Evolutionary conservation across 2,888 invertebrate genomes (phyloP).

Genomic region (Drosophila nr. fundita): DNA sequence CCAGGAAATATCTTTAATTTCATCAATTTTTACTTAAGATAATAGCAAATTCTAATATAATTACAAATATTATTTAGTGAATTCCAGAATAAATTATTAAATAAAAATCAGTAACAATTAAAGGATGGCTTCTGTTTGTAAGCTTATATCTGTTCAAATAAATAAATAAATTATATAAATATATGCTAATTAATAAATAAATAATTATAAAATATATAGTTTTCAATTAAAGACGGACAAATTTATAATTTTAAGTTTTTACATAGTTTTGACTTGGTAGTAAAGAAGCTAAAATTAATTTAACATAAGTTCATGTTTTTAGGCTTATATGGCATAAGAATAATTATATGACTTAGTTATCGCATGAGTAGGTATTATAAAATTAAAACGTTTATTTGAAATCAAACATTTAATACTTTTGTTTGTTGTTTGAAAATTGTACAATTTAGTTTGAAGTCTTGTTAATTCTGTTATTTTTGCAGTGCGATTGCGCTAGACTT

Average conservation of each 20-base stretch:
- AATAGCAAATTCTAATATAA: too few relatives aligned
- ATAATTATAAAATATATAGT: not conserved
- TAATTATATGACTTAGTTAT: not conserved
- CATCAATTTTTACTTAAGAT: not conserved
- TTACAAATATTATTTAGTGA: too few relatives aligned
- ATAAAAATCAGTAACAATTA: too few relatives aligned
- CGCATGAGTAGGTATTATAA: not conserved
- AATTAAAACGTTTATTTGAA: not conserved
- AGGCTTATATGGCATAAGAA: not conserved
- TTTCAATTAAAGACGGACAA: not conserved
- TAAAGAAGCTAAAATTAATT: not conserved
- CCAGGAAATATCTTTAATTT: not conserved
- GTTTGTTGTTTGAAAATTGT: not conserved
- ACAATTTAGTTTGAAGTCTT: not conserved
- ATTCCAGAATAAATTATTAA: too few relatives aligned
- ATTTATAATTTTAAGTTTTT: not conserved
- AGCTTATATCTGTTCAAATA: not conserved
- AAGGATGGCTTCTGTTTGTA: not conserved
- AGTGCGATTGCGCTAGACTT: conserved; percentile 31
- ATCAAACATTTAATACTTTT: not conserved
- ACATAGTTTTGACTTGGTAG: not conserved
- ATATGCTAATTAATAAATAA: too few relatives aligned
- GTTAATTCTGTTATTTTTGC: not conserved
- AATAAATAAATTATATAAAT: not conserved
- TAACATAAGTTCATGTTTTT: not conserved